Evolutionary conservation across 2,113 vertebrate genomes (phyloP).

Genomic region (Pandion haliaetus): DNA sequence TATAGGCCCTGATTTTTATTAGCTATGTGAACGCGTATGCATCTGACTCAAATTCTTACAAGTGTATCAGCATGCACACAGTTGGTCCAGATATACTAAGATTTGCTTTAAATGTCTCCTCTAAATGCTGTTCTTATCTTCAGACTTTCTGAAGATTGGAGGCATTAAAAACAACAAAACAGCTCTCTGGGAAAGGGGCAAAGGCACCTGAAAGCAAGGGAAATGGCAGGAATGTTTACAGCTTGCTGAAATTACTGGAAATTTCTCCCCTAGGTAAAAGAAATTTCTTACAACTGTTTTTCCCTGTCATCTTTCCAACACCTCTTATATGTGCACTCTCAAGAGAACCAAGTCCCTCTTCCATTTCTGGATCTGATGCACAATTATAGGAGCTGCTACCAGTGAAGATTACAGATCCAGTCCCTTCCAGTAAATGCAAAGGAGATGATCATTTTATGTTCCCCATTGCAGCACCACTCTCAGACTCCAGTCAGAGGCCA

Average conservation of each 20-base stretch:
- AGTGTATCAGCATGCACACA: neutral
- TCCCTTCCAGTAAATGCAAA: neutral
- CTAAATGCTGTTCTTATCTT: neutral
- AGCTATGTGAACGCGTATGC: neutral
- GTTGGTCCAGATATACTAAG: neutral
- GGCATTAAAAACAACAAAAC: neutral
- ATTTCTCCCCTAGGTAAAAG: conserved; percentile 3
- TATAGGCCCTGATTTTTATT: neutral
- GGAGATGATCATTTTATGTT: accelerated
- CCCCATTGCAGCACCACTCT: neutral
- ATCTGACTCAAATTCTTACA: neutral
- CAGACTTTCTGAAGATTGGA: neutral
- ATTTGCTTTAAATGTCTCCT: neutral
- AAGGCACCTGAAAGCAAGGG: neutral
- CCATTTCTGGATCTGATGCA: neutral
- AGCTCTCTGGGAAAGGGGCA: neutral
- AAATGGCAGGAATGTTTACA: conserved; percentile 6
- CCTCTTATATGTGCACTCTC: neutral
- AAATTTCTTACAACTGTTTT: conserved; percentile 18
- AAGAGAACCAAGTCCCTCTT: neutral
- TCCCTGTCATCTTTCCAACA: neutral
- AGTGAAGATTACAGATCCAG: neutral
- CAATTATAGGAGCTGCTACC: neutral
- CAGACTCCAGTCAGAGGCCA: neutral
- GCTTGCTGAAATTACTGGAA: neutral